phyloP scores from a whole-genome alignment of 2,113 vertebrate genomes.

The Aptenodytes patagonicus region DNA sequence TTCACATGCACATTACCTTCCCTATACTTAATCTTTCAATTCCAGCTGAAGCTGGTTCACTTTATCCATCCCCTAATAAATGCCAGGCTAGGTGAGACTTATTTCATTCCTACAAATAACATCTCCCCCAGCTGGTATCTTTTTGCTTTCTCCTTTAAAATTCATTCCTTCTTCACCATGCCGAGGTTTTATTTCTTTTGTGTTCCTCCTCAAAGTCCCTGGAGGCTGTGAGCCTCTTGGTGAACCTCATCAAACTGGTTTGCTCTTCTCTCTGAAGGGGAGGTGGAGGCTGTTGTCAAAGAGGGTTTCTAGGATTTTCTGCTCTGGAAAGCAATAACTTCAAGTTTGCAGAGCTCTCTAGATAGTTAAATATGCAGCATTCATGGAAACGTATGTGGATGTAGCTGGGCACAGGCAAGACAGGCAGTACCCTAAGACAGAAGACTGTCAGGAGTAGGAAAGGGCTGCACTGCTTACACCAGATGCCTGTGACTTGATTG shows the following conservation, averaged over 20 bases:
- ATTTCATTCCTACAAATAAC: neutral
- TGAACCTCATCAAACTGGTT: neutral
- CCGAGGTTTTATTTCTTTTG: neutral
- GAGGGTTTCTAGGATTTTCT: neutral
- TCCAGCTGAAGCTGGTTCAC: neutral
- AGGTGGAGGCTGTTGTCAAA: neutral
- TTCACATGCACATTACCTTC: neutral
- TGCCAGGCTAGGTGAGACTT: neutral
- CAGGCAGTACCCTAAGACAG: neutral
- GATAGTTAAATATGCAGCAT: neutral
- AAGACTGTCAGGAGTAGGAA: neutral
- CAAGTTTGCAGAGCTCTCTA: neutral
- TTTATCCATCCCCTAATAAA: neutral
- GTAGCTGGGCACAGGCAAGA: neutral
- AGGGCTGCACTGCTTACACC: neutral
- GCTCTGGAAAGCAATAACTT: neutral
- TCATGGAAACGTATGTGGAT: neutral
- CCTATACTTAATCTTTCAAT: neutral
- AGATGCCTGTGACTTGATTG: neutral
- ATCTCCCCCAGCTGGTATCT: fast-evolving
- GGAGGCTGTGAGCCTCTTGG: neutral
- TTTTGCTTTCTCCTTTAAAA: neutral
- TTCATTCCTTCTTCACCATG: neutral
- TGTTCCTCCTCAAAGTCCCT: neutral
- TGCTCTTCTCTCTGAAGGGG: neutral